Evolutionary conservation across 2,113 vertebrate genomes (phyloP), one percentile per base, ranked within the genome.

Genomic region (Beaufortia kweichowensis): DNA sequence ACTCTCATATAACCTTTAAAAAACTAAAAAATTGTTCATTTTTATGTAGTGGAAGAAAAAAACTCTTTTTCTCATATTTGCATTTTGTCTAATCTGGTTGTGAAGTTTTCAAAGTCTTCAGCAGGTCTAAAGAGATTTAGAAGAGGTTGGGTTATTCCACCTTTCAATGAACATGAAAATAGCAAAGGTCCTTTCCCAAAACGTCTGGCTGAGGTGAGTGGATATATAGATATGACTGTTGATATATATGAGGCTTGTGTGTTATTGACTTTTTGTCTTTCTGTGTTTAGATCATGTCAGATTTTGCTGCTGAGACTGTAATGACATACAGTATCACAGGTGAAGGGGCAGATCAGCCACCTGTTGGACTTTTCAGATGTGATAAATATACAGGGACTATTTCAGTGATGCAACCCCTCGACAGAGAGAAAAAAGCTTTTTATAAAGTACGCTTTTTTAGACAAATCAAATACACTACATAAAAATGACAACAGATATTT

Each of bases 71-170:
- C n/a, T n/a, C n/a, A n/a, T n/a, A n/a, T n/a, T n/a, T n/a, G n/a
- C n/a, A n/a, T n/a, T n/a, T n/a, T n/a, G n/a, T n/a, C n/a, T n/a
- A n/a, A n/a, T 4, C 81, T 83, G 5, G n/a, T 89, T 46, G 7
- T 93, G 53, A 2, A n/a, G 26, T 91, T 93, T 64, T 86, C 83
- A 5, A 82, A 78, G 39, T 63, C 83, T 4, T 64, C 3, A 39
- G 3, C 4, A 39, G 90, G 89, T 0, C 76, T 88, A 35, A 89
- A 10, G 29, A 89, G 91, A 61, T 82, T 43, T 48, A 93, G 91
- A 80, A 89, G 92, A 78, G 90, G 76, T 1, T 92, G 91, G 92
- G 76, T 91, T 11, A 88, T 91, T 80, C 92, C 90, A 28, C 43
- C 64, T 0, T 14, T 92, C 5, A 61, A 0, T 24, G 12, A 90